These are phyloP conservation scores for Leptocoma aspasia DNA, from an alignment of 2,113 vertebrate genomes.

Conservation along the genomic window DNA sequence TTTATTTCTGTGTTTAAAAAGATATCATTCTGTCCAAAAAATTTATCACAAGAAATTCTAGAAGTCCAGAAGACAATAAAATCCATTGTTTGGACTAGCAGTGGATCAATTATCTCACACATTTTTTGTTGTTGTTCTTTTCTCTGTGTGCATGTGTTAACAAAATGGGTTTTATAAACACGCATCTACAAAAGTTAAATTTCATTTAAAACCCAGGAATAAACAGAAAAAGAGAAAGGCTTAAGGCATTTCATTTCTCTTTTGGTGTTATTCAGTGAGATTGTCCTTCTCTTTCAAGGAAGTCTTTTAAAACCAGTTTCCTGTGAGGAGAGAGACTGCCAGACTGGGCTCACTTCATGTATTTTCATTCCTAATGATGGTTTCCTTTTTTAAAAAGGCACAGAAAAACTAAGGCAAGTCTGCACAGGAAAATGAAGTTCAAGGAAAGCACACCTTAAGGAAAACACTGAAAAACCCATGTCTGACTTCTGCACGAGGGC, in stretches of 20 bases:
- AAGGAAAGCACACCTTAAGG: not conserved
- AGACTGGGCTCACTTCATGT: not conserved
- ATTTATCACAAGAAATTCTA: not conserved
- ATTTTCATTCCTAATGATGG: not conserved
- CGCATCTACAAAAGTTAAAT: not conserved
- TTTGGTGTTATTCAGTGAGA: not conserved
- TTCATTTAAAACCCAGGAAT: not conserved
- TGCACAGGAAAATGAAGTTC: not conserved
- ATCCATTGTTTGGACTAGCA: not conserved
- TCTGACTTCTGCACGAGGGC: rapidly evolving
- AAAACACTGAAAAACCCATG: not conserved
- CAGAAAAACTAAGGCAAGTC: not conserved
- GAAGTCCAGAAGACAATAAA: not conserved
- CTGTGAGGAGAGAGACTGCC: not conserved
- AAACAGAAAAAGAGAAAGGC: not conserved
- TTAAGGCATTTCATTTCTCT: not conserved
- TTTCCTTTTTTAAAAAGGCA: not conserved
- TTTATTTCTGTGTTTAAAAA: not conserved
- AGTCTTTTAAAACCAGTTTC: not conserved
- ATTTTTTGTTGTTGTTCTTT: not conserved
- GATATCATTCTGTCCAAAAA: not conserved
- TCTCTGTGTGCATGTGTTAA: not conserved
- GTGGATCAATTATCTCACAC: not conserved
- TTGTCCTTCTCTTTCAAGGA: not conserved
- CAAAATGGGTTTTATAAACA: not conserved